Evolutionary conservation across 35 echinoderm and acorn worm species (phyloP).

Genomic region (Ophioderma brevispina): DNA sequence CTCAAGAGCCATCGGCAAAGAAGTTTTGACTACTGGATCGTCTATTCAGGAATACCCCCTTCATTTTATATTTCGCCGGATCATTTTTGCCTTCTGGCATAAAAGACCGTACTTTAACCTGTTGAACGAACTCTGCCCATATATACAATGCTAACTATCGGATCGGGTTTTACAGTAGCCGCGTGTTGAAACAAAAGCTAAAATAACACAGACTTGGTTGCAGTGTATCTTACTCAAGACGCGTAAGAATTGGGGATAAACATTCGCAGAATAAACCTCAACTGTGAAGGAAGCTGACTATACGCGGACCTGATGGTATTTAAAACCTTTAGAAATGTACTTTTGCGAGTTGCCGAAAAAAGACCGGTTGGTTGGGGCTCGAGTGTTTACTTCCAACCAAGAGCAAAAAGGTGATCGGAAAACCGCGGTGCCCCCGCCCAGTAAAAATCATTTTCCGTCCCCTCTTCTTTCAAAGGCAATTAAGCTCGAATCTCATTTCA

Average conservation of each 20-base stretch:
- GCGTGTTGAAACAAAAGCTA: neutral
- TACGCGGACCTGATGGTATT: neutral
- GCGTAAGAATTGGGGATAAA: neutral
- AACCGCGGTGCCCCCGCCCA: too few species aligned
- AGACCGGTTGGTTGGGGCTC: too few species aligned
- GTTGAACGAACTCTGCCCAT: neutral
- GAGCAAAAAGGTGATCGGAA: too few species aligned
- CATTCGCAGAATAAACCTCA: neutral
- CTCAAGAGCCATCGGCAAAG: neutral
- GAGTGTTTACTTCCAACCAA: too few species aligned
- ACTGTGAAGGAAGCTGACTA: neutral
- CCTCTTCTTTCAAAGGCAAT: too few species aligned
- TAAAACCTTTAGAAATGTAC: neutral
- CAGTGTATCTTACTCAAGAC: neutral
- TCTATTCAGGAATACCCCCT: neutral
- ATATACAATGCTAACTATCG: neutral
- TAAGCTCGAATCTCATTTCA: too few species aligned
- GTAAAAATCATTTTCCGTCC: too few species aligned
- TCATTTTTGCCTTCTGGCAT: slow-evolving; percentile 5
- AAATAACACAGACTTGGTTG: neutral
- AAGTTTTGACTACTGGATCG: neutral
- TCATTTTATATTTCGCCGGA: neutral
- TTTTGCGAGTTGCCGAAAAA: too few species aligned
- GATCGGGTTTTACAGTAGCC: neutral
- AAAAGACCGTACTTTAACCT: neutral